These are phyloP conservation scores for Antheraea mylitta DNA, from an alignment of 1,140 invertebrate species.

Conservation along the genomic window DNA sequence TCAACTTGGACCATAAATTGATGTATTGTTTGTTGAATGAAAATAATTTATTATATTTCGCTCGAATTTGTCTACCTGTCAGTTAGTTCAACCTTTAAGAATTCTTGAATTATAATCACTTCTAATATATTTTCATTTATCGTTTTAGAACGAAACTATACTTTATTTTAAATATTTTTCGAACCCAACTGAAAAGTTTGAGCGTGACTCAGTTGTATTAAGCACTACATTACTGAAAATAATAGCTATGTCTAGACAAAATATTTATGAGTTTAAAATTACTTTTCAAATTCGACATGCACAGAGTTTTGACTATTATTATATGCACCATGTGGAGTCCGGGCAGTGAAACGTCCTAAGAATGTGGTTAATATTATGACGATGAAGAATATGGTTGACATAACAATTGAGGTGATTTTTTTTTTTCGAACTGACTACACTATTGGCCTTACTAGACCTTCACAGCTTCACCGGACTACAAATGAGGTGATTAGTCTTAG, in stretches of 20 bases:
- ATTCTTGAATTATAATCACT: conserved; percentile 5
- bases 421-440: no score
- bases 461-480: no score
- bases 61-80: conserved; percentile 13
- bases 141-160: neutral
- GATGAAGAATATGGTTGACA: no score
- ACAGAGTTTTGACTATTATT: no score
- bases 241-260: neutral
- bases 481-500: no score
- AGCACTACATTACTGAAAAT: neutral
- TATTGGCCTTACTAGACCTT: no score
- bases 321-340: no score
- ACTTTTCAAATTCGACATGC: no score
- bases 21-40: conserved; percentile 12
- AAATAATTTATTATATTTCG: conserved; percentile 16
- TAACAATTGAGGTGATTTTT: no score
- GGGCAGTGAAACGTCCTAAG: no score
- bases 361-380: no score
- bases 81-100: conserved; percentile 5
- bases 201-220: neutral
- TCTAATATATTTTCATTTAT: neutral
- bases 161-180: neutral
- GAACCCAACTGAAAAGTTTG: neutral
- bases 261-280: neutral
- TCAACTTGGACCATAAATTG: conserved; percentile 4